Base-by-base conservation (phyloP, 2,113 vertebrate genomes). In the Dasyornis broadbenti region DNA sequence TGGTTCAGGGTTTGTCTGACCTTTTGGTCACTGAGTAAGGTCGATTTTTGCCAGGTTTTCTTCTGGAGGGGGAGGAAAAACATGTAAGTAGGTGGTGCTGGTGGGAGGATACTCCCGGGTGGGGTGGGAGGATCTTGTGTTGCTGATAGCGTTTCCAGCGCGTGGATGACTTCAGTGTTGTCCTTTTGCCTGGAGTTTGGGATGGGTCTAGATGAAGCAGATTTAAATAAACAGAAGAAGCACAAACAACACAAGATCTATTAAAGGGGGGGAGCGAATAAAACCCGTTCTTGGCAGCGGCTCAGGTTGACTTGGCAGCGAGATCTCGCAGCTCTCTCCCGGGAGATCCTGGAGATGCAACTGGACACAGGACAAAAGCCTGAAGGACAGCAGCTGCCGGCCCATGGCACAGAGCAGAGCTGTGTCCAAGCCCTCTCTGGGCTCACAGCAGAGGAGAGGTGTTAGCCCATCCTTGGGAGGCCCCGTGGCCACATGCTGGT, bases 1-100 rank as follows among this genome's bases (percentile, higher is more conserved):
- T 87, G 82, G 66, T 92, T 83, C 82, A 82, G 89, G 70, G 70
- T 92, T 96, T 95, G 85, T 92, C 90, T 89, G 86, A 95, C 92
- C 86, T 95, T 89, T 84, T 90, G 93, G 42, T 68, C 86, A 75
- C 93, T 77, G 92, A 92, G 45, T 79, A 73, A 81, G 57, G 69
- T 75, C 8, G 0, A 57, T 69, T 92, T 95, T 76, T 96, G 83
- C 90, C 93, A 91, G 73, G 61, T 90, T 90, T 91, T 90, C 64
- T 87, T 73, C 70, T 1, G 7, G 37, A 64, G 53, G 64, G 68
- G 77, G 86, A 87, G 81, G 70, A 84, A 89, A 56, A 92, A 66
- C 59, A 72, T 65, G 10, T 26, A n/a, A 89, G 63, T 47, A 81
- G 91, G 81, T 92, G 89, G 84, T 91, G 90, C 73, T 91, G 93